phyloP scores from a whole-genome alignment of 2,888 invertebrate species.

The Parasteatoda lunata region DNA sequence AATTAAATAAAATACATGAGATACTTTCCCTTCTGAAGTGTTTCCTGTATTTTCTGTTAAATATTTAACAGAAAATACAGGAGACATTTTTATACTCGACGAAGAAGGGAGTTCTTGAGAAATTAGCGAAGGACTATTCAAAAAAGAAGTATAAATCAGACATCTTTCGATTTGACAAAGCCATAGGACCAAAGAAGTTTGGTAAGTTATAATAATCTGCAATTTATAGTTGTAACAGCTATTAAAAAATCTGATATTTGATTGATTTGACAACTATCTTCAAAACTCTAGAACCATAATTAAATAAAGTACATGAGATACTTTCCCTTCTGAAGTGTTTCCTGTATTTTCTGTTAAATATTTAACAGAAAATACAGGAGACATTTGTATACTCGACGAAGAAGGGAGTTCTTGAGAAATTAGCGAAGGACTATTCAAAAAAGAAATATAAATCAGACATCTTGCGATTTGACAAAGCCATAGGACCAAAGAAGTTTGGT shows the following conservation, averaged over 20 bases:
- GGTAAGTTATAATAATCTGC: too few species aligned
- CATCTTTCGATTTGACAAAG: constrained; percentile 56
- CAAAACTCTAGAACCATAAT: not conserved
- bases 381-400: not conserved
- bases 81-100: not conserved
- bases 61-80: not conserved
- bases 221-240: too few species aligned
- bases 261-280: not conserved
- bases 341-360: not conserved
- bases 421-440: constrained; percentile 17
- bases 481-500: constrained; percentile 30
- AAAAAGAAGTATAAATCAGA: constrained; percentile 59
- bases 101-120: not conserved
- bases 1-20: too few species aligned
- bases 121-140: constrained; percentile 4
- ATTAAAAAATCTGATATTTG: too few species aligned
- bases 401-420: not conserved
- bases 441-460: constrained; percentile 59
- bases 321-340: not conserved
- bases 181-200: constrained; percentile 42
- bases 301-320: not conserved
- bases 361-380: not conserved
- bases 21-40: not conserved
- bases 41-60: too few species aligned
- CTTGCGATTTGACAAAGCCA: constrained; percentile 57